These are phyloP conservation scores for Menidia beryllina DNA, from an alignment of 2,113 vertebrate genomes.

Conservation along the genomic window DNA sequence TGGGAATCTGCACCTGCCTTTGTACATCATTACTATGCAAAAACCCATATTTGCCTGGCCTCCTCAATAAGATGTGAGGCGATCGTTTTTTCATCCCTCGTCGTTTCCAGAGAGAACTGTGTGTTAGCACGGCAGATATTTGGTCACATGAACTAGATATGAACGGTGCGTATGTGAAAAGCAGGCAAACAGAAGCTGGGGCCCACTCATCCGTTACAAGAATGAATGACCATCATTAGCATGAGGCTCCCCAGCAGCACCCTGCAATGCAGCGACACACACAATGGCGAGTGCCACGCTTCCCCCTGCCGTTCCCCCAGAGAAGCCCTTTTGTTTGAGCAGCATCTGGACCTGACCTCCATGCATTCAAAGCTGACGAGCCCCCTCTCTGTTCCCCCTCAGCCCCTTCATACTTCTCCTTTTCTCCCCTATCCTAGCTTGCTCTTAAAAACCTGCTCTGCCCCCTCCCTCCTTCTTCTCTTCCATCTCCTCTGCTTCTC, in stretches of 20 bases:
- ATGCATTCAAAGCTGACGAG: slow-evolving; percentile 87
- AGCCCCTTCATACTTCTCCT: slow-evolving; percentile 57
- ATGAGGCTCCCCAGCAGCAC: slow-evolving; percentile 89
- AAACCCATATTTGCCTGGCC: slow-evolving; percentile 60
- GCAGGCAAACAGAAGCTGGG: slow-evolving; percentile 74
- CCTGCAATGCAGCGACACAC: slow-evolving; percentile 94
- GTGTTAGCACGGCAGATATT: slow-evolving; percentile 38
- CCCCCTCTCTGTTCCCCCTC: slow-evolving; percentile 40
- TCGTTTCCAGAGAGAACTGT: slow-evolving; percentile 7
- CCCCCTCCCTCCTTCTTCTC: slow-evolving; percentile 46
- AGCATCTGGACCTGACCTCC: slow-evolving; percentile 93
- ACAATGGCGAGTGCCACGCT: slow-evolving; percentile 91
- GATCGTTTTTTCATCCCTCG: slow-evolving; percentile 5
- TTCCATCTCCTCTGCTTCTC: slow-evolving; percentile 68
- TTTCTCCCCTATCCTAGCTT: slow-evolving; percentile 66
- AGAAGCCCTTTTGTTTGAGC: slow-evolving; percentile 93
- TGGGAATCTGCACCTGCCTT: slow-evolving; percentile 64
- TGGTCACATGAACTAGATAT: slow-evolving; percentile 52
- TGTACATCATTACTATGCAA: slow-evolving; percentile 59
- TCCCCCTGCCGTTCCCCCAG: slow-evolving; percentile 87
- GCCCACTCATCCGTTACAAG: slow-evolving; percentile 82
- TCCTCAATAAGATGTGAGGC: slow-evolving; percentile 39
- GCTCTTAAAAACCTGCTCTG: slow-evolving; percentile 63
- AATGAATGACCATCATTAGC: slow-evolving; percentile 95
- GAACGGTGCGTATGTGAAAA: slow-evolving; percentile 59